Percentiles rank a stretch among this genome's conserved stretches.
Conservation (phyloP, 2,113 vertebrate species). For the Gopherus flavomarginatus region DNA sequence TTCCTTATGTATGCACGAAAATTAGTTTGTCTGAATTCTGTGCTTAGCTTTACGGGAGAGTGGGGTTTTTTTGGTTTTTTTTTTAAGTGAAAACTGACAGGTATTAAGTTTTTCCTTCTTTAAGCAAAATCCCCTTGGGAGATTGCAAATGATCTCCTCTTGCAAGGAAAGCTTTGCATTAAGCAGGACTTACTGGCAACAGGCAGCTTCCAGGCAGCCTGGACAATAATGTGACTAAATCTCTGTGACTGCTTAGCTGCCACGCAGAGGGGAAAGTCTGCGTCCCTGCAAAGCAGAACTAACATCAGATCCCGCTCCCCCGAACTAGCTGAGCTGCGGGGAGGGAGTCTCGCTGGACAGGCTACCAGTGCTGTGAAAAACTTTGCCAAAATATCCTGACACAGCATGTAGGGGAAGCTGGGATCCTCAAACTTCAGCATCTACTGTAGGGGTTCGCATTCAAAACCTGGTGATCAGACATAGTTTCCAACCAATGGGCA, state of each 20-base stretch:
- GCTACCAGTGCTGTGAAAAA: neutral
- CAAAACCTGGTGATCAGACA: neutral
- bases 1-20: neutral
- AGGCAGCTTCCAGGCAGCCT: neutral
- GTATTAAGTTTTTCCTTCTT: neutral
- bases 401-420: neutral
- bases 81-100: neutral
- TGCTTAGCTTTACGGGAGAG: neutral
- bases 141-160: neutral
- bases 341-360: neutral
- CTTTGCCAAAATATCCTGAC: neutral
- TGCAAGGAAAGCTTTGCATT: neutral
- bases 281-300: neutral
- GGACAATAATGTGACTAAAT: neutral
- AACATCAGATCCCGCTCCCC: neutral
- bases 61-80: neutral
- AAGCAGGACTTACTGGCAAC: neutral
- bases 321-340: neutral
- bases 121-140: neutral
- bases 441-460: rapidly evolving
- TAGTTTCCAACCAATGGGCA: neutral
- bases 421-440: neutral
- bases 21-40: neutral
- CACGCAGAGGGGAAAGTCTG: neutral
- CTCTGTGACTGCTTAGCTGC: neutral